These are phyloP conservation scores for Halichoerus grypus DNA, from an alignment of 2,113 vertebrate genomes.

Conservation along the genomic window DNA sequence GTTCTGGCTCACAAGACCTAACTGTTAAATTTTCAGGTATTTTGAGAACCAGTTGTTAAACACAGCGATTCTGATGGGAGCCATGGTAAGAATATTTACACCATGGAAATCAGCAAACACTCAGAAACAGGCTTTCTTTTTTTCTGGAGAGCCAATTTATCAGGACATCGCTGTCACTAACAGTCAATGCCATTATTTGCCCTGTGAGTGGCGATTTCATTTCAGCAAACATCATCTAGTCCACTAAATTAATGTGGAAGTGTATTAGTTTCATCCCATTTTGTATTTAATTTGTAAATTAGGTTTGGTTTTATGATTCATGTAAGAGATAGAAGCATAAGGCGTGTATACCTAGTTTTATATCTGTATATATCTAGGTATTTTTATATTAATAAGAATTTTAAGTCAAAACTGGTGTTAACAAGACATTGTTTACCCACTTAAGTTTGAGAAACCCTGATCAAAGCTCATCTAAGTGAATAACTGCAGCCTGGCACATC, in stretches of 20 bases:
- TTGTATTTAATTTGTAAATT: constrained; percentile 55
- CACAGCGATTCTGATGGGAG: neutral
- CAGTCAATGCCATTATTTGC: neutral
- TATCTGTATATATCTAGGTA: neutral
- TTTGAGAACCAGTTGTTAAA: neutral
- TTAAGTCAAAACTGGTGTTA: constrained; percentile 26
- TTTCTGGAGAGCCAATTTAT: neutral
- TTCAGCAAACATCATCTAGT: neutral
- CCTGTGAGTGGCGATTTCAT: neutral
- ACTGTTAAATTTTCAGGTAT: neutral
- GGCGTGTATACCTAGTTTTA: neutral
- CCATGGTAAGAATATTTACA: neutral
- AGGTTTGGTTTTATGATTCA: constrained; percentile 43
- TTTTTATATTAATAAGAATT: neutral
- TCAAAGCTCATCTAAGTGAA: neutral
- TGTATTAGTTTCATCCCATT: constrained; percentile 30
- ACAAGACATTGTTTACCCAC: neutral
- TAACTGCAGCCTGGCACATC: neutral
- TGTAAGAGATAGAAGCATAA: neutral
- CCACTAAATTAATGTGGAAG: neutral
- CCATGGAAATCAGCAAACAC: neutral
- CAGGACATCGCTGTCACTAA: neutral
- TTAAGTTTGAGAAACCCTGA: neutral
- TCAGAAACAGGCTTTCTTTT: neutral
- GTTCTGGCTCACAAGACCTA: neutral